Percentiles rank a stretch among this genome's conserved stretches.
Conservation (phyloP, 1,140 invertebrate genomes). For the Drosophila ogumai region DNA sequence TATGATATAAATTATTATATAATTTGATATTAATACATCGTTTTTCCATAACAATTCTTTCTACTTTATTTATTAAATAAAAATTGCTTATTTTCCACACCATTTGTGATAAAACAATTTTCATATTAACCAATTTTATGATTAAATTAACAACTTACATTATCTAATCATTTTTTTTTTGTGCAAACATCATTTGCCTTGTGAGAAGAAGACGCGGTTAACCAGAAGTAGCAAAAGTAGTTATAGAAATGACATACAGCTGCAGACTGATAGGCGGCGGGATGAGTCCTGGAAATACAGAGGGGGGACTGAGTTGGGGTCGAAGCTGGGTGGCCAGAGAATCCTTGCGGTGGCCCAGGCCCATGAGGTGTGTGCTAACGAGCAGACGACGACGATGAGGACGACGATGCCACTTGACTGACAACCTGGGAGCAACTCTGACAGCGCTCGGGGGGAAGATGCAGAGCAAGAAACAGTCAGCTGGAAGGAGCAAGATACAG, state of each 20-base stretch:
- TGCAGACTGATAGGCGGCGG: conserved; percentile 33
- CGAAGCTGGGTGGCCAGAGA: background rate
- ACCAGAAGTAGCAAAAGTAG: conserved; percentile 81
- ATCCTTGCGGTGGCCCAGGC: conserved; percentile 48
- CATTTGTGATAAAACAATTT: background rate
- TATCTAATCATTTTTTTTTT: background rate
- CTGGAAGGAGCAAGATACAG: conserved; percentile 10
- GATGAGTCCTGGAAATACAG: background rate
- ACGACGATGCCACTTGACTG: conserved; percentile 76
- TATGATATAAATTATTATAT: no score
- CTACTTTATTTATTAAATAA: background rate
- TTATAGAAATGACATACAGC: conserved; percentile 80
- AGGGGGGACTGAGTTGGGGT: background rate
- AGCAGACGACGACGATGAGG: conserved; percentile 54
- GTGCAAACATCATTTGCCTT: conserved; percentile 50
- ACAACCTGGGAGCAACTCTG: conserved; percentile 60
- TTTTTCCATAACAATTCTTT: background rate
- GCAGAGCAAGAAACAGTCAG: conserved; percentile 6
- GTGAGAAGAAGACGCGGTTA: conserved; percentile 53
- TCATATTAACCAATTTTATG: no score
- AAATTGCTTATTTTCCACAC: background rate
- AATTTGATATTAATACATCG: no score
- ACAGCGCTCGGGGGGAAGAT: conserved; percentile 27
- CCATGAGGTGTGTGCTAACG: conserved; percentile 71
- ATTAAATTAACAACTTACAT: background rate